Percentiles rank a stretch among this genome's conserved stretches.
These are phyloP conservation scores for Ormia ochracea DNA, from an alignment of 2,888 invertebrate genomes.

Conservation along the genomic window DNA sequence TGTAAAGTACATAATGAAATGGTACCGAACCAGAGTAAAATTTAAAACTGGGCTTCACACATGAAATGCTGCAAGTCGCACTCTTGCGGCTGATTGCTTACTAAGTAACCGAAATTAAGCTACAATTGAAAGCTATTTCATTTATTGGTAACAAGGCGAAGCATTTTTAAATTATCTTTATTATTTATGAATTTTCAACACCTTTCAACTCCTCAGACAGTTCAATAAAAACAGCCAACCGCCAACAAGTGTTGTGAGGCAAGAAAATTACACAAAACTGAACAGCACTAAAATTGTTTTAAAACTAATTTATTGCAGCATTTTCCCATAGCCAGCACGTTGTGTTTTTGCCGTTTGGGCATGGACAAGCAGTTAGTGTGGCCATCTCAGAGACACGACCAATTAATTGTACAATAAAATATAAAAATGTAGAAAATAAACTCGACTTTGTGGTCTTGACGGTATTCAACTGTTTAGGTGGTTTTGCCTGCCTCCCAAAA, in stretches of 20 bases:
- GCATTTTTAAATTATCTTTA: constrained; percentile 42
- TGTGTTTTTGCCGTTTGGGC: background rate
- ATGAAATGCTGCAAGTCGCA: no score
- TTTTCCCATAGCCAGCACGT: constrained; percentile 39
- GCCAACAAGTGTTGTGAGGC: constrained; percentile 12
- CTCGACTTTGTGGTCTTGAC: constrained; percentile 23
- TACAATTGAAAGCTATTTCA: no score
- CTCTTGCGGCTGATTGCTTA: no score
- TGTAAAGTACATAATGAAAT: no score
- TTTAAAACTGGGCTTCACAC: no score
- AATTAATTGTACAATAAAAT: constrained; percentile 44
- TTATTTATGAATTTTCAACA: constrained; percentile 57
- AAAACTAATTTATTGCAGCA: constrained; percentile 42
- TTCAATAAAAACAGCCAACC: constrained; percentile 24
- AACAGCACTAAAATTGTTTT: constrained; percentile 38
- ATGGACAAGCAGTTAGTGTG: background rate
- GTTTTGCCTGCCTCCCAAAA: background rate
- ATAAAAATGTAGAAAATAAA: background rate
- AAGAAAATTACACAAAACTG: background rate
- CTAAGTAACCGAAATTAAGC: no score
- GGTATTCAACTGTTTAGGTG: constrained; percentile 2
- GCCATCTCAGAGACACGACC: constrained; percentile 39
- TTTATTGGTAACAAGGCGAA: no score
- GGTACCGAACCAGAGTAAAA: no score
- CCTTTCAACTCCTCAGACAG: constrained; percentile 43